Evolutionary conservation across 2,888 invertebrate genomes (phyloP), one percentile per base, ranked within the genome.

Genomic region (Lagria hirta): DNA sequence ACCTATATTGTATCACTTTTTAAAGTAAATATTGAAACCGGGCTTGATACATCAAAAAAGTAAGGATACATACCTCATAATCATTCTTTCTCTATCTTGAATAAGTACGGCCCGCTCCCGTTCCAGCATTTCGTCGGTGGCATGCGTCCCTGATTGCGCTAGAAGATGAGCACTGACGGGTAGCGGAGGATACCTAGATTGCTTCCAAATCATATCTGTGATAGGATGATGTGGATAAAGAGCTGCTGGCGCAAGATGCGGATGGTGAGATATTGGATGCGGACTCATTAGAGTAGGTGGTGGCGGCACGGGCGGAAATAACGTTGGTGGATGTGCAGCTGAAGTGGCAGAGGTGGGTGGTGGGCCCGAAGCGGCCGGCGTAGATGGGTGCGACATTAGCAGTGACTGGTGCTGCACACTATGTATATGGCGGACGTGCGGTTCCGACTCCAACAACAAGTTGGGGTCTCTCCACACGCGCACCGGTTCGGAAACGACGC

Each of bases 21-120:
- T n/a, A n/a, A n/a, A n/a, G n/a, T n/a, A n/a, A n/a, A n/a, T n/a
- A n/a, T n/a, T n/a, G 11, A 26, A 26, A 10, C 12, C 7, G 6
- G n/a, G 26, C 2, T 26, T 26, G 8, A 12, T 26, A 10, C 8
- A 7, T 26, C n/a, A n/a, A n/a, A n/a, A n/a, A 10, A 11, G 26
- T 7, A 10, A 12, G 7, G 12, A 11, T 26, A 12, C 11, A 11
- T 62, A 83, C 83, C 83, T 77, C 65, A 82, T 70, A 73, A 83
- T 77, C 71, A n/a, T n/a, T n/a, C 83, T 76, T 71, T 83, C 82
- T 69, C 83, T 76, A 60, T 81, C 81, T 64, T 78, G 80, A 33
- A 76, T 74, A 44, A 76, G 75, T 44, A 75, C 76, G 47, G 75
- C 79, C 36, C 71, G 74, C 72, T 73, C 73, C 24, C 72, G 49